Conservation (phyloP, 2,888 invertebrate species). For the Oligia strigilis region DNA sequence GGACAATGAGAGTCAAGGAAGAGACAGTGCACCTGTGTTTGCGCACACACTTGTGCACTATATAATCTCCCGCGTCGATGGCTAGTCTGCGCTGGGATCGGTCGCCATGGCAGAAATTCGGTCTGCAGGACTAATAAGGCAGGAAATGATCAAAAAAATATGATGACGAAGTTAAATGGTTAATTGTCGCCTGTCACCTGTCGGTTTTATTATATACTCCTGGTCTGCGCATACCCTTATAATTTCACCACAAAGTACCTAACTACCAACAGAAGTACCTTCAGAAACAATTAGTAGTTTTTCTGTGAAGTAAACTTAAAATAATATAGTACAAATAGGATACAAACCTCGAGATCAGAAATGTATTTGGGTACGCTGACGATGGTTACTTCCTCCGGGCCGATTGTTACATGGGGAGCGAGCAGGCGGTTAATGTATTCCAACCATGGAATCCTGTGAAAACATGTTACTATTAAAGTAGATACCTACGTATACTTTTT, state of each 20-base stretch:
- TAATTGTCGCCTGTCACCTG: background rate
- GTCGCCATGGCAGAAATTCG: background rate
- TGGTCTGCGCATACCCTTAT: too few relatives aligned
- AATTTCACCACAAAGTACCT: background rate
- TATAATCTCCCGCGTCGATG: background rate
- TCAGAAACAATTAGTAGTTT: background rate
- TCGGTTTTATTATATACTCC: background rate
- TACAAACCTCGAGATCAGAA: constrained; percentile 91
- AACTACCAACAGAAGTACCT: background rate
- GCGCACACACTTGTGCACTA: background rate
- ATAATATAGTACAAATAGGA: background rate
- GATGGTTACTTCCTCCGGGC: constrained; percentile 94
- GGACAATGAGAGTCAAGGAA: background rate
- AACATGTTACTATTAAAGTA: background rate
- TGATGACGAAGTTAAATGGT: background rate
- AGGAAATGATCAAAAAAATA: background rate
- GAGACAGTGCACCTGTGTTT: background rate
- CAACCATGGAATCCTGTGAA: constrained; percentile 93
- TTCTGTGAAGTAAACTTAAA: background rate
- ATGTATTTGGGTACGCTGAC: constrained; percentile 96
- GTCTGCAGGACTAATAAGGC: too few relatives aligned
- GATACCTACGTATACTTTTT: background rate
- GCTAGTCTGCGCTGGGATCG: background rate
- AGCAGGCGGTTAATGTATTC: constrained; percentile 96
- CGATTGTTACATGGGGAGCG: constrained; percentile 91